Conservation (phyloP, 2,113 vertebrate genomes). For the Takifugu flavidus region DNA sequence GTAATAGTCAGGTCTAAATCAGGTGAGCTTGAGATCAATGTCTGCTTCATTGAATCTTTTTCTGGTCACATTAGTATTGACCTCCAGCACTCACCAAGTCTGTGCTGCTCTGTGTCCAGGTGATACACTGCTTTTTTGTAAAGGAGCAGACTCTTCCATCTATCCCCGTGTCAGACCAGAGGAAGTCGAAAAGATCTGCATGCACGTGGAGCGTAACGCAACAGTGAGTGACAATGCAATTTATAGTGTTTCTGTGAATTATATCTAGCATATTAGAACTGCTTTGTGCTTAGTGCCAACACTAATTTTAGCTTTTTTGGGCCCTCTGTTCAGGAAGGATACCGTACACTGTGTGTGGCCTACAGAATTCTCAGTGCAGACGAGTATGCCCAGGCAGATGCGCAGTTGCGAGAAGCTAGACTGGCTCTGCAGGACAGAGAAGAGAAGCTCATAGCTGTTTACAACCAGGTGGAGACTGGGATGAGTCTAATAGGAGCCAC, state of each 20-base stretch:
- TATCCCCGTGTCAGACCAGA: slow-evolving; percentile 87
- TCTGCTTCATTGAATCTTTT: neutral
- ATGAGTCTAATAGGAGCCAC: slow-evolving; percentile 97
- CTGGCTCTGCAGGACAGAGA: slow-evolving; percentile 93
- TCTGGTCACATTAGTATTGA: neutral
- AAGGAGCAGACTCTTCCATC: slow-evolving; percentile 95
- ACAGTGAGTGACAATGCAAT: slow-evolving; percentile 72
- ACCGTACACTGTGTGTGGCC: slow-evolving; percentile 92
- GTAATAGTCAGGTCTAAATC: slow-evolving; percentile 84
- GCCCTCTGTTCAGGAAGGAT: slow-evolving; percentile 81
- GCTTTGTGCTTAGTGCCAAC: neutral
- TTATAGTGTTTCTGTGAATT: too few relatives aligned
- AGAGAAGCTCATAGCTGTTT: slow-evolving; percentile 86
- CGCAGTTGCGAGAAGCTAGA: slow-evolving; percentile 80
- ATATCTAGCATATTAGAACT: too few relatives aligned
- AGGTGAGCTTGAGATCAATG: slow-evolving; percentile 69
- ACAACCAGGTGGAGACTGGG: slow-evolving; percentile 87
- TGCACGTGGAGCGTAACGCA: slow-evolving; percentile 90
- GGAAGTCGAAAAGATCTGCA: slow-evolving; percentile 84
- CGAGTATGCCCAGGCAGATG: slow-evolving; percentile 81
- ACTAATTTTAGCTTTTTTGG: too few relatives aligned
- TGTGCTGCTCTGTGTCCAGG: slow-evolving; percentile 70
- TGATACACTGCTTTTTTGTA: slow-evolving; percentile 89
- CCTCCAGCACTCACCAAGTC: neutral
- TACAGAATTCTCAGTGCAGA: slow-evolving; percentile 82